Evolutionary conservation across 2,113 vertebrate species (phyloP).

Genomic region (Machaerirhynchus nigripectus): DNA sequence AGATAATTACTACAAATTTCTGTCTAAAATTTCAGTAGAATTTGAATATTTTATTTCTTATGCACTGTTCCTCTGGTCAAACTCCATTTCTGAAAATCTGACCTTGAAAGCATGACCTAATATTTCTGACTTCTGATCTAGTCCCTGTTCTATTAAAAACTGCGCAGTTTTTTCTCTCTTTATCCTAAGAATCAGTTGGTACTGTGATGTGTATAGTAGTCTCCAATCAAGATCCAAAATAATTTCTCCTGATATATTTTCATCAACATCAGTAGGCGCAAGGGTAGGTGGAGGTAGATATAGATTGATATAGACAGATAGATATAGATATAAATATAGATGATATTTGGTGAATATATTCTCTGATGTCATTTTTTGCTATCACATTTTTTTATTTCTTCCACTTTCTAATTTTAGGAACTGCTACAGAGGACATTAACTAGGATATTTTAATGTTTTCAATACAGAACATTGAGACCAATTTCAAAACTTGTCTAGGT

Average conservation of each 20-base stretch:
- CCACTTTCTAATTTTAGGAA: background rate
- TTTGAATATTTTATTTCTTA: conserved; percentile 42
- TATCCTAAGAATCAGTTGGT: background rate
- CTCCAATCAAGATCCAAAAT: background rate
- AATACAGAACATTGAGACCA: background rate
- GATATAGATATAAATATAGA: background rate
- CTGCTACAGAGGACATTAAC: background rate
- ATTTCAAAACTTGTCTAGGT: conserved; percentile 22
- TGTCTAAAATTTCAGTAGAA: background rate
- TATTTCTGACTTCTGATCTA: conserved; percentile 27
- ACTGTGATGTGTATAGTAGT: background rate
- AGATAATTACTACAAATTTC: background rate
- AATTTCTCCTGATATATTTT: background rate
- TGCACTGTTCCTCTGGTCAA: background rate
- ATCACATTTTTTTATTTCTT: conserved; percentile 16
- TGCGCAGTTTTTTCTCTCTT: background rate
- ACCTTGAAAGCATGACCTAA: conserved; percentile 29
- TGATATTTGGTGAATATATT: background rate
- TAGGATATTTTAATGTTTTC: background rate
- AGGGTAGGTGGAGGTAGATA: background rate
- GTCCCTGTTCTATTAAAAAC: conserved; percentile 23
- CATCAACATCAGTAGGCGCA: background rate
- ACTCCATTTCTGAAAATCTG: conserved; percentile 18
- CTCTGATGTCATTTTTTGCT: background rate
- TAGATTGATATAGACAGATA: background rate